Evolutionary conservation across 2,113 vertebrate species (phyloP).

Genomic region (Bubo scandiacus): DNA sequence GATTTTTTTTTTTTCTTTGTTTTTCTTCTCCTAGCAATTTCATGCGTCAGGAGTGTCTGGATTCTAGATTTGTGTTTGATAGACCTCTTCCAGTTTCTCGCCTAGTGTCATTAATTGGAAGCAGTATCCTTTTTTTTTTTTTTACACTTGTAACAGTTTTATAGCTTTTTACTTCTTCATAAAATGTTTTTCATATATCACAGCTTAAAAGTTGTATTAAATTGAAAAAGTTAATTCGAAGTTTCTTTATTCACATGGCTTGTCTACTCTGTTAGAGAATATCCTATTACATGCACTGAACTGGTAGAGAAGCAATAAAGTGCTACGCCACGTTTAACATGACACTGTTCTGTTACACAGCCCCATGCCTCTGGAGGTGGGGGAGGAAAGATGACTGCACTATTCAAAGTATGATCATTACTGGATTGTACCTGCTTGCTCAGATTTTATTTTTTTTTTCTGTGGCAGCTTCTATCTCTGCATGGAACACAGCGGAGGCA

Average conservation of each 20-base stretch:
- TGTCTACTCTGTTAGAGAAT: background rate
- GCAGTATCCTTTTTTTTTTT: slow-evolving; percentile 91
- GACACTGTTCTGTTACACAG: background rate
- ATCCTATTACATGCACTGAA: background rate
- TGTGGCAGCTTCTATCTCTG: background rate
- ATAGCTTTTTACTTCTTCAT: background rate
- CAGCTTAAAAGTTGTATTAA: background rate
- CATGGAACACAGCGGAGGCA: background rate
- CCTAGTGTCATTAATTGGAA: slow-evolving; percentile 93
- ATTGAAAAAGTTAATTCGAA: background rate
- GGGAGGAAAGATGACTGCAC: background rate
- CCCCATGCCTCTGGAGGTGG: background rate
- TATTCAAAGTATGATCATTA: background rate
- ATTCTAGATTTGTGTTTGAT: slow-evolving; percentile 98
- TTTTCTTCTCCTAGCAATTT: slow-evolving; percentile 82
- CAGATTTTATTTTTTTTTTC: too few relatives aligned
- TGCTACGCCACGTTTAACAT: background rate
- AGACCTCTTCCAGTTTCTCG: slow-evolving; percentile 93
- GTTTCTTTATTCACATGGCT: background rate
- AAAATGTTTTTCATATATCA: background rate
- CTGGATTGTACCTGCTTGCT: background rate
- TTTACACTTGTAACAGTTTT: background rate
- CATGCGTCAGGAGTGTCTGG: slow-evolving; percentile 98
- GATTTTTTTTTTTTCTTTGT: background rate
- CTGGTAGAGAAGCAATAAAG: background rate